Base-by-base conservation (phyloP, 1,140 invertebrate species). In the Nymphalis io region DNA sequence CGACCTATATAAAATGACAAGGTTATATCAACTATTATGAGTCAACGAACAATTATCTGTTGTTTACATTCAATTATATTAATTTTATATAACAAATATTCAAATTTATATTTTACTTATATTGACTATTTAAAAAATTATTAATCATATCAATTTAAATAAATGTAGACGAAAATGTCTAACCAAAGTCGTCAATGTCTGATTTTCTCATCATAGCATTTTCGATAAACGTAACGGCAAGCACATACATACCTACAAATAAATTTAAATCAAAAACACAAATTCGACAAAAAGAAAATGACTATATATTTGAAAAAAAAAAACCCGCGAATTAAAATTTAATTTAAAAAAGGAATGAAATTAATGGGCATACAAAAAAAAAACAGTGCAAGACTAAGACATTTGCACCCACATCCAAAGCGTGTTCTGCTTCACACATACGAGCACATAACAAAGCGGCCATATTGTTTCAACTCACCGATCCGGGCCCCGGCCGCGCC, bases 401-500 rank as follows among this genome's bases (percentile, higher is more conserved):
- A 72, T 68, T 71, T 84, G 75, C 79, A 82, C 75, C 75, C 74
- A 79, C 72, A 79, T 69, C 78, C 74, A 80, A 80, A 87, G 82
- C 81, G 80, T 82, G 80, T 75, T 48, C 67, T 55, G 57, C 69
- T 59, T 65, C 44, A 46, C 40, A 69, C 38, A 67, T 44, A 72
- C 33, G 65, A 78, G 61, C 27, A 78, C 73, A 71, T 65, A 18
- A 83, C 74, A 68, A 87, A 87, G 78, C 81, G 70, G 75, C 76
- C 73, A 78, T 83, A 82, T 80, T 61, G 78, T 81, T 74, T 74
- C n/a, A 69, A 92, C 92, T 92, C 85, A 92, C 92, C 91, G 72
- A 92, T 91, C 70, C 92, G 78, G 55, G 92, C 92, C 72, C 92
- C 91, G 75, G 91, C 92, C 74, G 92, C 91, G 82, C 92, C 92